These are phyloP conservation scores for Thecocarcelia acutangulata DNA, from an alignment of 2,888 invertebrate genomes.

Conservation along the genomic window DNA sequence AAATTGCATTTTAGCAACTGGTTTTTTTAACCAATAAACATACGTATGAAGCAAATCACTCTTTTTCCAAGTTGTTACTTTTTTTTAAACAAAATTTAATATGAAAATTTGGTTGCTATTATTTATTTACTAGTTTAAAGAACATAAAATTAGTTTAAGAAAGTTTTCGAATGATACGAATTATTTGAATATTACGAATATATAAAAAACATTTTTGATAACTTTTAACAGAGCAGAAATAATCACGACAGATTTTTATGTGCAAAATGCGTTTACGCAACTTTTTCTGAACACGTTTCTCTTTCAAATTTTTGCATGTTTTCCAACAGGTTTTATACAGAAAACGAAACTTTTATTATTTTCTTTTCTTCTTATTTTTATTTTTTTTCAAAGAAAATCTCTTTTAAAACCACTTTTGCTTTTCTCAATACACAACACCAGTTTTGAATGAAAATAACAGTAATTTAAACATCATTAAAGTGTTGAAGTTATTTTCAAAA, in stretches of 20 bases:
- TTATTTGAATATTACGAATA: too few species aligned
- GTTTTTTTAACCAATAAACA: not conserved
- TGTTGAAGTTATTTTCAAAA: slow-evolving; percentile 13
- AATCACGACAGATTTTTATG: not conserved
- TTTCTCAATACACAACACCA: slow-evolving; percentile 34
- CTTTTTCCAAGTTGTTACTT: slow-evolving; percentile 20
- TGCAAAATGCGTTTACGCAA: slow-evolving; percentile 57
- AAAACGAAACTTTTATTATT: slow-evolving; percentile 3
- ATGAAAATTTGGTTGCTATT: not conserved
- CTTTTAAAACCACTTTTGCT: slow-evolving; percentile 61
- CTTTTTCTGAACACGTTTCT: slow-evolving; percentile 19
- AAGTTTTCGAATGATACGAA: too few species aligned
- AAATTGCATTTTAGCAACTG: slow-evolving; percentile 30
- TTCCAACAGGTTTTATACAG: slow-evolving; percentile 16
- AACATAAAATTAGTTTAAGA: not conserved
- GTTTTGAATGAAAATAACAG: slow-evolving; percentile 44
- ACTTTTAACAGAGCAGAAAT: slow-evolving; percentile 12
- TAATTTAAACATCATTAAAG: slow-evolving; percentile 18
- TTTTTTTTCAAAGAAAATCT: slow-evolving; percentile 12
- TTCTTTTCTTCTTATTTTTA: slow-evolving; percentile 10
- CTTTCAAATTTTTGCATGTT: not conserved
- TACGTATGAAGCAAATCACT: slow-evolving; percentile 16
- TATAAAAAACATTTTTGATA: not conserved
- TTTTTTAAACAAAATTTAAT: slow-evolving; percentile 16
- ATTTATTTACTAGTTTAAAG: not conserved